phyloP scores from a whole-genome alignment of 2,797 vertebrate genomes.

The Pachyuromys duprasi region DNA sequence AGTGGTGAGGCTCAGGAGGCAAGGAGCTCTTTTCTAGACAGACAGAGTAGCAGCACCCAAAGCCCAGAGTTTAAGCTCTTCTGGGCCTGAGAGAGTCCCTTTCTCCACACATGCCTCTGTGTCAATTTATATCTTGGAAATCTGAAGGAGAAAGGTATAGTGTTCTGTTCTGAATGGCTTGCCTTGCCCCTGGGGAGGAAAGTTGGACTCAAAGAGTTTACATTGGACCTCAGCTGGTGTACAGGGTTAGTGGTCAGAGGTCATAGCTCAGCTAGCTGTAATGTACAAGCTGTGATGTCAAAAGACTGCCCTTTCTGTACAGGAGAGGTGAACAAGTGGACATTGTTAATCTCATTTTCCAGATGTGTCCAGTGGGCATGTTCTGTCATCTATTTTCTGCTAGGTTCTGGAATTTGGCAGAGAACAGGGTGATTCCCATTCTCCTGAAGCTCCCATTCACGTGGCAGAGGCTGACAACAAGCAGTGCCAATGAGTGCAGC shows the following conservation, averaged over 20 bases:
- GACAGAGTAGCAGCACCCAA: fast-evolving
- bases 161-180: neutral
- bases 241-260: neutral
- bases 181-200: neutral
- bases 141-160: neutral
- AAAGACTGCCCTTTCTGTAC: neutral
- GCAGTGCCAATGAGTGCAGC: neutral
- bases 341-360: neutral
- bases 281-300: neutral
- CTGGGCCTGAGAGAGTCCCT: neutral
- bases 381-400: neutral
- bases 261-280: too few species aligned
- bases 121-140: neutral
- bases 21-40: constrained; percentile 8
- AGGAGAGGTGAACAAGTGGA: neutral
- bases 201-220: neutral
- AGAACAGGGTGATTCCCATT: neutral
- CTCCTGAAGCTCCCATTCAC: neutral
- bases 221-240: neutral
- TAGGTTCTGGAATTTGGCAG: neutral
- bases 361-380: neutral
- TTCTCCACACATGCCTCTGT: neutral
- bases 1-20: neutral
- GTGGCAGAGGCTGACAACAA: neutral
- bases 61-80: neutral